Evolutionary conservation across 2,888 invertebrate genomes (phyloP).

Genomic region (Meteorus colon): DNA sequence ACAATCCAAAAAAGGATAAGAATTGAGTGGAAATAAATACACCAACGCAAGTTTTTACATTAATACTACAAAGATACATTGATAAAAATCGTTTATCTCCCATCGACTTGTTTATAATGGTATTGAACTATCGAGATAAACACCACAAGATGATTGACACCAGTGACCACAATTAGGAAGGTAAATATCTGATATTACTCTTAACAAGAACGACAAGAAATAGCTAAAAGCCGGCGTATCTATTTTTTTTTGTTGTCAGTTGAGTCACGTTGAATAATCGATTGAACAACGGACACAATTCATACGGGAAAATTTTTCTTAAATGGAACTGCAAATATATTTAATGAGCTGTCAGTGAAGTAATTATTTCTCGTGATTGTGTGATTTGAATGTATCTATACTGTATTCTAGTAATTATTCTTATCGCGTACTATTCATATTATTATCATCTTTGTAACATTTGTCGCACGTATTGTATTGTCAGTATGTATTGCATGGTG

Average conservation of each 20-base stretch:
- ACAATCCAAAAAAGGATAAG: too few relatives aligned
- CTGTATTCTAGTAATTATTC: not conserved
- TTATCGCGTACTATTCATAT: not conserved
- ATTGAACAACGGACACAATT: not conserved
- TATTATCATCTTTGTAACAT: not conserved
- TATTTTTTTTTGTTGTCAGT: not conserved
- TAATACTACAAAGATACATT: too few relatives aligned
- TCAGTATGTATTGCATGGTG: not conserved
- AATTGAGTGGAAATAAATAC: too few relatives aligned
- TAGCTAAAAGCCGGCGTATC: not conserved
- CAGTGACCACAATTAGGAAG: not conserved
- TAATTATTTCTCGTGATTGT: not conserved
- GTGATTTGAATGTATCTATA: not conserved
- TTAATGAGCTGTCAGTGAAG: not conserved
- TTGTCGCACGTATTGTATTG: not conserved
- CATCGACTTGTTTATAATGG: not conserved
- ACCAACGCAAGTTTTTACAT: too few relatives aligned
- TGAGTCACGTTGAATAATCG: conserved; percentile 11
- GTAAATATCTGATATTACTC: conserved; percentile 12
- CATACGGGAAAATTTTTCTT: not conserved
- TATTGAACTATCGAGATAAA: not conserved
- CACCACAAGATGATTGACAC: not conserved
- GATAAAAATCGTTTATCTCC: too few relatives aligned
- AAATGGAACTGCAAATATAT: not conserved
- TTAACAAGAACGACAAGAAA: not conserved